Evolutionary conservation across 2,113 vertebrate genomes (phyloP), one percentile per base, ranked within the genome.

Genomic region (Oceanites oceanicus): DNA sequence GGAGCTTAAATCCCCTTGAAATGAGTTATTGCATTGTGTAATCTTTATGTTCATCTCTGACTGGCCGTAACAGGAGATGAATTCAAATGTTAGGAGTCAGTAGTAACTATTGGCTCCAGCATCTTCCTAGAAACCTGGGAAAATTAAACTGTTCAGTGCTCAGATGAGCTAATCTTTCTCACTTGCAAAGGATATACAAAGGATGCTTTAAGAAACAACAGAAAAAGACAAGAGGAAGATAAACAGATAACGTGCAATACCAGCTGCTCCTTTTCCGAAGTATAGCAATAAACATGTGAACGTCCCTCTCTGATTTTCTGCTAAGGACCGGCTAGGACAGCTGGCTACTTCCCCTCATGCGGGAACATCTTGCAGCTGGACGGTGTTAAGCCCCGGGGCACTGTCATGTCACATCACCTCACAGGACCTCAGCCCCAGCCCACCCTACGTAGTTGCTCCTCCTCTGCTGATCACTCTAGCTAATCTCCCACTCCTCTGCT

Each of bases 371-470:
- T 49, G 0, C 34, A 84, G 61, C 38, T 53, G 44, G 44, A 63
- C 49, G 29, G 25, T 68, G 47, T 13, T 47, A 34, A 77, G 29
- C 21, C 25, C 14, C 0, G 0, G 5, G 21, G 25, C 58, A n/a
- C 58, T 38, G 19, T 22, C 32, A 23, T 2, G 18, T 52, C 53
- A 21, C 30, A 45, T 45, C 44, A 45, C 9, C 8, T 45, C 45
- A 45, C 45, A 6, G 30, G 18, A 63, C 7, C 34, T 29, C 70
- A 76, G 29, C 20, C 21, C 10, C 36, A 52, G 26, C 22, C 47
- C 49, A 45, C 7, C 36, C 30, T 10, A 10, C 0, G 0, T 13
- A 70, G 65, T 38, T 78, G 15, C 50, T 65, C 9, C n/a, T 58
- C 52, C 55, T 65, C 63, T 80, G 40, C 53, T 29, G 23, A 18